These are phyloP conservation scores for Ischnura elegans DNA, from an alignment of 2,888 invertebrate genomes.

Conservation along the genomic window DNA sequence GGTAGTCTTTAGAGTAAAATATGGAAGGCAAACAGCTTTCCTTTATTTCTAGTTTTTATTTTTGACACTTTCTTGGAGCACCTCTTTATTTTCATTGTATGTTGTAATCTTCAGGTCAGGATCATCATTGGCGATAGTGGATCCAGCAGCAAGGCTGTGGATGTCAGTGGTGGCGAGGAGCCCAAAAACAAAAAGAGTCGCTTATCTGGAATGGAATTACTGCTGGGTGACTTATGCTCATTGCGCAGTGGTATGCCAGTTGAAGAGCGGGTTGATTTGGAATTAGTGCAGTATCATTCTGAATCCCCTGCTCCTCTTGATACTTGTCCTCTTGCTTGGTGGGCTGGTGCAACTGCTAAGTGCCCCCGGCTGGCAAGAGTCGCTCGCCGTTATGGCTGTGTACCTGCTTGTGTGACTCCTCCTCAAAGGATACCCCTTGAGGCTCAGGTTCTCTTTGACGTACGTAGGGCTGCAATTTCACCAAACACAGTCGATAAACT, in stretches of 20 bases:
- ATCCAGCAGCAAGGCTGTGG: conserved; percentile 26
- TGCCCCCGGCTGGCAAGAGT: conserved; percentile 77
- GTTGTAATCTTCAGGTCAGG: not conserved
- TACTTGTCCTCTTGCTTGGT: conserved; percentile 78
- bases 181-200: conserved; percentile 76
- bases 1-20: no score
- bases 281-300: conserved; percentile 78
- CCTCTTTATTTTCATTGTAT: not conserved
- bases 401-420: conserved; percentile 78
- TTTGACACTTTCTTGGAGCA: not conserved
- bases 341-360: conserved; percentile 76
- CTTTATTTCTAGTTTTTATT: not conserved
- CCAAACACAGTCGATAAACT: conserved; percentile 77
- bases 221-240: conserved; percentile 76
- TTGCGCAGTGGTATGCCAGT: conserved; percentile 76
- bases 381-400: conserved; percentile 77
- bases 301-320: conserved; percentile 78
- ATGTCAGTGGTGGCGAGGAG: conserved; percentile 72
- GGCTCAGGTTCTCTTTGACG: conserved; percentile 76
- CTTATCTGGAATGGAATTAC: conserved; percentile 78
- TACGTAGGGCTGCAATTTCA: conserved; percentile 76
- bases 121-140: conserved; percentile 55
- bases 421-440: conserved; percentile 77
- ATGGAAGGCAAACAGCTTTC: no score
- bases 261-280: conserved; percentile 77